Conservation (phyloP, 1,140 invertebrate species). For the Drosophila oshimai region DNA sequence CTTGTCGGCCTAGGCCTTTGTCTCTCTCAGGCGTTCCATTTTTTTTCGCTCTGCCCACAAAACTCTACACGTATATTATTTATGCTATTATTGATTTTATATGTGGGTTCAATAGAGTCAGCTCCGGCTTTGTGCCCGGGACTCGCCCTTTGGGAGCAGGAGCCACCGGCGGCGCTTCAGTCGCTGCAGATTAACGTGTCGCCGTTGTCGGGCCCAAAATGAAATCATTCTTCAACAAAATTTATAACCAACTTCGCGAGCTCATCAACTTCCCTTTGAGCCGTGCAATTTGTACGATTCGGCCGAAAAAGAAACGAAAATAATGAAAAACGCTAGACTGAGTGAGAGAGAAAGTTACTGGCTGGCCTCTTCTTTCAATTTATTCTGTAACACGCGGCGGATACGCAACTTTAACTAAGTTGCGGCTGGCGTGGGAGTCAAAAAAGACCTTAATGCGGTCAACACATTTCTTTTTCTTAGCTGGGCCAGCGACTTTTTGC, state of each 20-base stretch:
- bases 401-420: constrained; percentile 55
- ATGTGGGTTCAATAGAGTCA: constrained; percentile 54
- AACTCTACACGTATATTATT: constrained; percentile 69
- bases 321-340: constrained; percentile 7
- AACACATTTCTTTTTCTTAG: constrained; percentile 1
- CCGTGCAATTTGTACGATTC: constrained; percentile 54
- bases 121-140: background rate
- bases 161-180: background rate
- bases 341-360: constrained; percentile 18
- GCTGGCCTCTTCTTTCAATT: constrained; percentile 35
- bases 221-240: constrained; percentile 72
- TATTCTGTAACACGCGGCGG: constrained; percentile 44
- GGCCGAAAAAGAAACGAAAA: constrained; percentile 2
- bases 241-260: constrained; percentile 52
- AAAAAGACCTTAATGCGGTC: constrained; percentile 52
- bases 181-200: constrained; percentile 48
- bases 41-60: constrained; percentile 15
- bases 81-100: constrained; percentile 78
- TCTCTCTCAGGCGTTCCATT: constrained; percentile 42
- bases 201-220: constrained; percentile 45
- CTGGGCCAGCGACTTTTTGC: constrained; percentile 44
- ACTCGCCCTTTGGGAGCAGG: constrained; percentile 33
- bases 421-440: constrained; percentile 4
- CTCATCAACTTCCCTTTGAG: constrained; percentile 71
- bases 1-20: constrained; percentile 65